phyloP scores from a whole-genome alignment of 2,113 vertebrate species.

The Daphoenositta chrysoptera region DNA sequence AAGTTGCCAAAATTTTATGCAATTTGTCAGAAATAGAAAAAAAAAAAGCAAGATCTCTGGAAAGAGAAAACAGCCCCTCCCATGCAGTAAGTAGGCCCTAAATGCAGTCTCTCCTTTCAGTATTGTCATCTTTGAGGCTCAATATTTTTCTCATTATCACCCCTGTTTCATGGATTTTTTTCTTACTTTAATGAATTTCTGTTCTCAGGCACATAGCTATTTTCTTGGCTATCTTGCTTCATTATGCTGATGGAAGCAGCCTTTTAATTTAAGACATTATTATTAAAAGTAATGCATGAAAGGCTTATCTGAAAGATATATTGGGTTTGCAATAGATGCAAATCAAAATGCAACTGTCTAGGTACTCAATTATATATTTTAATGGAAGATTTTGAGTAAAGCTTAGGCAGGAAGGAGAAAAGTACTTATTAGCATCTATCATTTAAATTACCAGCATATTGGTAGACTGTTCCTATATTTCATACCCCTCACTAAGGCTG shows the following conservation, averaged over 20 bases:
- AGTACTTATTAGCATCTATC: not conserved
- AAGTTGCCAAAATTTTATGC: not conserved
- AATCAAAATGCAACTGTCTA: slow-evolving; percentile 26
- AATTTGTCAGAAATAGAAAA: not conserved
- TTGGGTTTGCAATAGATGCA: not conserved
- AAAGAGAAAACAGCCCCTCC: not conserved
- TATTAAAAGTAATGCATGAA: not conserved
- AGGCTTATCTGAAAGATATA: slow-evolving; percentile 17
- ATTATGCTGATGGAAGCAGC: slow-evolving; percentile 29
- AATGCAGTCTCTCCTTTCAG: not conserved
- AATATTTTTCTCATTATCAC: not conserved
- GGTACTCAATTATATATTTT: not conserved
- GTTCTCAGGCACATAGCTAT: not conserved
- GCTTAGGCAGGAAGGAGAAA: not conserved
- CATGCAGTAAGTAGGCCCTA: not conserved
- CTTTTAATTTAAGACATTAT: slow-evolving; percentile 17
- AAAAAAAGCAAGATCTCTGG: not conserved
- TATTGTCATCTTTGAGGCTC: not conserved
- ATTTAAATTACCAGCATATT: not conserved
- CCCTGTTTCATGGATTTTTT: not conserved
- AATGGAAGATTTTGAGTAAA: slow-evolving; percentile 1
- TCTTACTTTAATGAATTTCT: not conserved
- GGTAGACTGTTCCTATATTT: not conserved
- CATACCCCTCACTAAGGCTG: not conserved
- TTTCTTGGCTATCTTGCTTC: slow-evolving; percentile 30